Conservation (phyloP, 2,113 vertebrate species). For the Chlorodrepanis virens region DNA sequence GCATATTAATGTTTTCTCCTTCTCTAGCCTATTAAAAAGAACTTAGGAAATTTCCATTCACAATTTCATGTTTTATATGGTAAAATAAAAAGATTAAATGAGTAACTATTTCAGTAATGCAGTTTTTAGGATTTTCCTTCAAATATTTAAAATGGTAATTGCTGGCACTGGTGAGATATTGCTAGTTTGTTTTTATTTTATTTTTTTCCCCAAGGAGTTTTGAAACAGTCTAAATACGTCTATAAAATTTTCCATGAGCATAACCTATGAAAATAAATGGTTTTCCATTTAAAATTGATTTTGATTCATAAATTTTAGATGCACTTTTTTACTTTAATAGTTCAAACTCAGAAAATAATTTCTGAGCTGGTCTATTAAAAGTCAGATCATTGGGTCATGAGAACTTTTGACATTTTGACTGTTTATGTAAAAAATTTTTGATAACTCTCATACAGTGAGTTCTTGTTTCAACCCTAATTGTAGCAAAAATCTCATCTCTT, state of each 20-base stretch:
- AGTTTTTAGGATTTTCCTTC: neutral
- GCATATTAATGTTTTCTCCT: neutral
- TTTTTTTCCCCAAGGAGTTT: neutral
- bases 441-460: neutral
- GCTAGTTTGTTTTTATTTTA: neutral
- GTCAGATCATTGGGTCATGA: neutral
- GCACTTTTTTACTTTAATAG: neutral
- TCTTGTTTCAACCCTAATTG: neutral
- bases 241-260: neutral
- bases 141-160: neutral
- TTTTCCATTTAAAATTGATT: neutral
- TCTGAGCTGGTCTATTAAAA: neutral
- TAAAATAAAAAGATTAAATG: neutral
- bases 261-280: neutral
- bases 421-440: neutral
- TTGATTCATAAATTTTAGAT: neutral
- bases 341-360: neutral
- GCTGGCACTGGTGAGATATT: neutral
- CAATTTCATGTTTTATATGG: neutral
- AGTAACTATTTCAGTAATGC: neutral
- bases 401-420: neutral
- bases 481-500: neutral
- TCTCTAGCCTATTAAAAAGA: neutral
- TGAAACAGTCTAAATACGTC: neutral
- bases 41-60: neutral